Percentiles rank a stretch among this genome's conserved stretches.
These are phyloP conservation scores for Styela plicata DNA, from an alignment of 23 tunicate species.

Conservation along the genomic window DNA sequence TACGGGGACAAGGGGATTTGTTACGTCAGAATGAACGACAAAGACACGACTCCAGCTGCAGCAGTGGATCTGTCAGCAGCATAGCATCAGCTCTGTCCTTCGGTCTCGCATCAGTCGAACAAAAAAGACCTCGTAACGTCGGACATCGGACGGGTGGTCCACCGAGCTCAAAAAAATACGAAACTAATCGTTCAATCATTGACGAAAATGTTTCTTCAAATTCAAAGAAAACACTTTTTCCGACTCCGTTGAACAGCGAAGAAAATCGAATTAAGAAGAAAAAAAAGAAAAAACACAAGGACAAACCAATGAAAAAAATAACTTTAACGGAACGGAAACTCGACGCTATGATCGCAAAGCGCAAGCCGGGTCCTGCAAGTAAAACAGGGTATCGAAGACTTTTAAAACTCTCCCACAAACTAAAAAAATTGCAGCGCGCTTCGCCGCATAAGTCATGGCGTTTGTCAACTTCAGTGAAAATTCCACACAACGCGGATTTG, in stretches of 20 bases:
- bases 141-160: conserved; percentile 14
- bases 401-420: not conserved
- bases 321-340: conserved; percentile 5
- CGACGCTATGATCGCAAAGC: conserved; percentile 19
- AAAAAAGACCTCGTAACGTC: conserved; percentile 11
- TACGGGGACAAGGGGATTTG: not conserved
- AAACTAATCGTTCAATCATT: not conserved
- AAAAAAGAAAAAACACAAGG: not conserved
- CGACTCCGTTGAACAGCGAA: not conserved
- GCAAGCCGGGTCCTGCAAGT: conserved; percentile 86
- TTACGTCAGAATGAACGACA: not conserved
- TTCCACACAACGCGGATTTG: not conserved
- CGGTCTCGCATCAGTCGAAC: conserved; percentile 11
- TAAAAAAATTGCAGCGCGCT: not conserved
- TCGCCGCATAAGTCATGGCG: conserved; percentile 15
- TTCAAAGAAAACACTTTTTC: not conserved
- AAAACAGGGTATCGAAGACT: conserved; percentile 37
- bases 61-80: conserved; percentile 7
- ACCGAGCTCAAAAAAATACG: conserved; percentile 1
- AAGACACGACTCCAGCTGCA: not conserved
- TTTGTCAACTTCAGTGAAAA: not conserved
- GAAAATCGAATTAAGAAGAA: not conserved
- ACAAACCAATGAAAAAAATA: not conserved
- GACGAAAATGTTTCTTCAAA: not conserved
- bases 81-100: conserved; percentile 15